Evolutionary conservation across 2,888 invertebrate genomes (phyloP), one percentile per base, ranked within the genome.

Genomic region (Lysandra coridon): DNA sequence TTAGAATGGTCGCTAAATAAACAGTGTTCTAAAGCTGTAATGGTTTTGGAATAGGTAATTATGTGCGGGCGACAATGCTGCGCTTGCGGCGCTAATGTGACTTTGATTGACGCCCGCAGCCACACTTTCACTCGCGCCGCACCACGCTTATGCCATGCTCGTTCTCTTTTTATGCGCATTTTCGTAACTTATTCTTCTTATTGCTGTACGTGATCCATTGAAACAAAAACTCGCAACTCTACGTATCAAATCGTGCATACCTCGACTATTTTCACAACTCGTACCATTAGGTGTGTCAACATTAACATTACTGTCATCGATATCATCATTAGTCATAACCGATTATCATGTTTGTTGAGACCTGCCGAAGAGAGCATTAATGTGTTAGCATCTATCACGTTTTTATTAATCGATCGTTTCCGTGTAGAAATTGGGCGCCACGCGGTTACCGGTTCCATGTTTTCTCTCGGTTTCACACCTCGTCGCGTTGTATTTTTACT

Each of bases 101-200:
- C 89, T 92, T 92, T 92, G 91, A 93, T 93, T 90, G 90, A 85
- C 87, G 86, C 86, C 87, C 86, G 85, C 84, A 88, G 87, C 85
- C 87, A 86, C 89, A 93, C 92, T 93, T 93, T 93, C 93, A 91
- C 93, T 83, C 80, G 81, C 85, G 86, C 69, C 33, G 69, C 69
- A 69, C 69, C 69, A 83, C 87, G 87, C 86, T 87, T 84, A 84
- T 84, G 84, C 87, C 87, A 88, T 86, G 86, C 85, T 85, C 86
- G 85, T 84, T 83, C 82, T 83, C 73, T 77, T 79, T 80, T 80
- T 62, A 60, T 64, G 53, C 73, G 49, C 49, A 79, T 79, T 80
- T 74, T 37, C 69, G 33, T 33, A 69, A 69, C 69, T 33, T 69
- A 69, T 69, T 57, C 10, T 30, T 76, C 30, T 76, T 76, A 30